phyloP scores from a whole-genome alignment of 2,888 invertebrate species.

The Tiliacea citrago region DNA sequence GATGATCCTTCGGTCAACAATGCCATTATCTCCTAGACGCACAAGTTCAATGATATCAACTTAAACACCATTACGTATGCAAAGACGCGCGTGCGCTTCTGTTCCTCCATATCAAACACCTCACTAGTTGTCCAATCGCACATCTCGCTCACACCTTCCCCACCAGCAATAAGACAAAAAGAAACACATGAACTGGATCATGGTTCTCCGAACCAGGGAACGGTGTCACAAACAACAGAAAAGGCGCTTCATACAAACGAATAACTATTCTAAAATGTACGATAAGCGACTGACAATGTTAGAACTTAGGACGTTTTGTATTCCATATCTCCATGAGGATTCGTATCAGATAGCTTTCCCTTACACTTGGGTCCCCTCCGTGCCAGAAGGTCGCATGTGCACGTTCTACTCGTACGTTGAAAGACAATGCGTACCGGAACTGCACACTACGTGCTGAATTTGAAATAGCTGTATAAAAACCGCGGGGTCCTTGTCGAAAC shows the following conservation, averaged over 20 bases:
- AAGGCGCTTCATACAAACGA: slow-evolving; percentile 78
- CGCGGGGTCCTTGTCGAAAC: slow-evolving; percentile 85
- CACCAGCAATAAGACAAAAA: slow-evolving; percentile 62
- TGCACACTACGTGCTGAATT: slow-evolving; percentile 86
- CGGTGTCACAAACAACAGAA: slow-evolving; percentile 90
- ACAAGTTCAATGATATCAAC: slow-evolving; percentile 87
- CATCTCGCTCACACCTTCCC: slow-evolving; percentile 74
- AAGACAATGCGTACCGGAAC: slow-evolving; percentile 89
- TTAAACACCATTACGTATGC: slow-evolving; percentile 83
- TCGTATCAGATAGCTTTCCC: slow-evolving; percentile 90
- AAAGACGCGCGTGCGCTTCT: slow-evolving; percentile 77
- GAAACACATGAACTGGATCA: slow-evolving; percentile 82
- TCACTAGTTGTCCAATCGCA: slow-evolving; percentile 69
- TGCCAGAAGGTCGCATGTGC: slow-evolving; percentile 83
- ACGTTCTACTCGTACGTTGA: slow-evolving; percentile 78
- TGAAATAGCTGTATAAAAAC: slow-evolving; percentile 91
- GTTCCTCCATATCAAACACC: slow-evolving; percentile 86
- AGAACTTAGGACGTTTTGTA: slow-evolving; percentile 82
- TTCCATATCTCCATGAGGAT: slow-evolving; percentile 77
- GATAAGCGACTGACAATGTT: slow-evolving; percentile 67
- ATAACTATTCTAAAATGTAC: slow-evolving; percentile 77
- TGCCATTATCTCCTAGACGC: slow-evolving; percentile 79
- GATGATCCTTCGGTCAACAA: slow-evolving; percentile 54
- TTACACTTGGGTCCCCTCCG: slow-evolving; percentile 80
- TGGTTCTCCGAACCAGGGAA: slow-evolving; percentile 84